Percentiles rank a stretch among this genome's conserved stretches.
These are phyloP conservation scores for Acanthisitta chloris DNA, from an alignment of 2,113 vertebrate species.

Conservation along the genomic window DNA sequence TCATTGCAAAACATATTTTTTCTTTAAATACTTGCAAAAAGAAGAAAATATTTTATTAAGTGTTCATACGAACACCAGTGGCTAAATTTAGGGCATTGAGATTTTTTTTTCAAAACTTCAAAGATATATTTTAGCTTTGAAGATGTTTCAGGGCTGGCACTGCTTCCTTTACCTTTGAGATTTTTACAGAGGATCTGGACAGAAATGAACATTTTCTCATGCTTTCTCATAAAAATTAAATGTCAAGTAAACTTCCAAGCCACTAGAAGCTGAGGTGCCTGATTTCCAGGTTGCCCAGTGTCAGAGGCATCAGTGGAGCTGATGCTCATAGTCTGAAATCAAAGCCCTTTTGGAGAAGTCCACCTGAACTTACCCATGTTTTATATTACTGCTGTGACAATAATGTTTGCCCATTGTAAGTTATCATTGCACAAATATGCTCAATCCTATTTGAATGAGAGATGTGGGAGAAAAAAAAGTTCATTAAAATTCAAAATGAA, in stretches of 20 bases:
- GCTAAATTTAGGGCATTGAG: neutral
- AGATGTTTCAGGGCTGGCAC: conserved; percentile 14
- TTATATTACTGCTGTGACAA: neutral
- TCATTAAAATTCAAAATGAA: neutral
- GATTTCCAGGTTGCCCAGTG: neutral
- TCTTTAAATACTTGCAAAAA: neutral
- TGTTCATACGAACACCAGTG: neutral
- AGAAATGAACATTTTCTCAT: conserved; percentile 48
- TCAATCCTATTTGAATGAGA: neutral
- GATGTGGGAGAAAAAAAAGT: neutral
- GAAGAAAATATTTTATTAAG: neutral
- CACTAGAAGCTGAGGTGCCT: neutral
- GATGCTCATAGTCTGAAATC: neutral
- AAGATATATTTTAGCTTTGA: conserved; percentile 26
- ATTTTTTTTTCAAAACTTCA: conserved; percentile 15
- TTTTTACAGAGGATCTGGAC: conserved; percentile 20
- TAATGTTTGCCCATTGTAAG: neutral
- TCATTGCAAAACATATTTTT: neutral
- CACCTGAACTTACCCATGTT: neutral
- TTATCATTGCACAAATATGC: neutral
- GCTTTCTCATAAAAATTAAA: conserved; percentile 18
- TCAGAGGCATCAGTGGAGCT: neutral
- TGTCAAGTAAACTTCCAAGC: neutral
- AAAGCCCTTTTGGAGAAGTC: neutral
- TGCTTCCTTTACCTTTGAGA: neutral